phyloP scores from a whole-genome alignment of 2,888 invertebrate genomes.

The Callinectes sapidus region DNA sequence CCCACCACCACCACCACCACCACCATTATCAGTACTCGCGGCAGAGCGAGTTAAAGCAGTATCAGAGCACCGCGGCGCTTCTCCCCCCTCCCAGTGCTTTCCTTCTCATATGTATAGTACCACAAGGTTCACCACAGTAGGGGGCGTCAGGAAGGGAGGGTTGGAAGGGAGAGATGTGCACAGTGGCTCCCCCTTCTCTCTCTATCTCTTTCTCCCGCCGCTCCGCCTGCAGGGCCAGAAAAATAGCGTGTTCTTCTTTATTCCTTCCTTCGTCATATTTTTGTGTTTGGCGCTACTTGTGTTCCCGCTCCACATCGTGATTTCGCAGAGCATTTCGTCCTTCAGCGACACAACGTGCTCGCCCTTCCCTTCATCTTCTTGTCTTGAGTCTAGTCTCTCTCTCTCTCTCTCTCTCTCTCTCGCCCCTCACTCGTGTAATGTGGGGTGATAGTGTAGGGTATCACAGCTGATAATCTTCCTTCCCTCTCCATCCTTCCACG shows the following conservation, averaged over 20 bases:
- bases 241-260: conserved; percentile 38
- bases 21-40: background rate
- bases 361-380: background rate
- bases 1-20: background rate
- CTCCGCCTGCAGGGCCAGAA: background rate
- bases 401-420: conserved; percentile 41
- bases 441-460: conserved; percentile 30
- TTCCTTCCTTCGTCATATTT: conserved; percentile 32
- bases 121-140: background rate
- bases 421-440: conserved; percentile 18
- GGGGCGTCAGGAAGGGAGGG: background rate
- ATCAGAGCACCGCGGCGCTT: background rate
- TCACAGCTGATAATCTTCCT: conserved; percentile 38
- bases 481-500: conserved; percentile 35
- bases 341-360: background rate
- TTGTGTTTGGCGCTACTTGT: conserved; percentile 13
- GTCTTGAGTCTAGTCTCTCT: conserved; percentile 32
- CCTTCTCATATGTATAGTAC: background rate
- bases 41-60: background rate
- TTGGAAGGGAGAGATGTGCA: background rate
- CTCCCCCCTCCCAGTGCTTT: background rate
- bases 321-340: conserved; percentile 32
- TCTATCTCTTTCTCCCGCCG: background rate
- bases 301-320: conserved; percentile 24
- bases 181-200: background rate